A percentile compares a stretch with the other conserved stretches of the same genome.
Evolutionary conservation across 1,140 invertebrate species (phyloP).

Genomic region (Drosophila pruinosa): DNA sequence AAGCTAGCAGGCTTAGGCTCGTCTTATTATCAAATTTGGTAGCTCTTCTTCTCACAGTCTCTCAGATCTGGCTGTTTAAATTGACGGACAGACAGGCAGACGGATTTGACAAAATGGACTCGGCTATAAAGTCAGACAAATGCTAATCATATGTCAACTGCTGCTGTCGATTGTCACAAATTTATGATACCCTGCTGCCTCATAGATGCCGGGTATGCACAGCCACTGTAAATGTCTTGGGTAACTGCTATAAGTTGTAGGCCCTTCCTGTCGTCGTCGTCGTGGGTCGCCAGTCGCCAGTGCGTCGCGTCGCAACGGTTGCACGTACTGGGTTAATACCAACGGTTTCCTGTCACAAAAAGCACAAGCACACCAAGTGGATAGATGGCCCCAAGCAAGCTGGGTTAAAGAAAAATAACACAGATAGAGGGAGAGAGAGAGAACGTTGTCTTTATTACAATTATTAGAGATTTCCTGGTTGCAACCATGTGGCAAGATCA

Average conservation of each 20-base stretch:
- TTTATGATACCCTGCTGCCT: background rate
- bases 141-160: too few relatives aligned
- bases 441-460: slow-evolving; percentile 55
- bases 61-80: too few relatives aligned
- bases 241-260: slow-evolving; percentile 24
- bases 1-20: too few relatives aligned
- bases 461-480: slow-evolving; percentile 70
- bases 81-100: too few relatives aligned
- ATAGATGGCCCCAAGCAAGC: slow-evolving; percentile 29
- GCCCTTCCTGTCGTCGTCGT: slow-evolving; percentile 67
- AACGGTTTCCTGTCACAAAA: slow-evolving; percentile 72
- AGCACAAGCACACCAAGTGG: slow-evolving; percentile 48
- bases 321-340: slow-evolving; percentile 61
- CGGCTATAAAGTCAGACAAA: too few relatives aligned
- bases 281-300: too few relatives aligned
- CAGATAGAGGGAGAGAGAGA: background rate
- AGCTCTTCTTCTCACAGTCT: too few relatives aligned
- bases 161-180: too few relatives aligned
- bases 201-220: background rate
- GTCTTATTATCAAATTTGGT: too few relatives aligned
- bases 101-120: too few relatives aligned
- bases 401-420: slow-evolving; percentile 21
- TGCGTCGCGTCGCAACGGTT: slow-evolving; percentile 30
- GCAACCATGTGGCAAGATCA: slow-evolving; percentile 53
- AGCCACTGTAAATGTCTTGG: background rate